Evolutionary conservation across 2,797 vertebrate genomes (phyloP).

Genomic region (Rachycentron canadum): DNA sequence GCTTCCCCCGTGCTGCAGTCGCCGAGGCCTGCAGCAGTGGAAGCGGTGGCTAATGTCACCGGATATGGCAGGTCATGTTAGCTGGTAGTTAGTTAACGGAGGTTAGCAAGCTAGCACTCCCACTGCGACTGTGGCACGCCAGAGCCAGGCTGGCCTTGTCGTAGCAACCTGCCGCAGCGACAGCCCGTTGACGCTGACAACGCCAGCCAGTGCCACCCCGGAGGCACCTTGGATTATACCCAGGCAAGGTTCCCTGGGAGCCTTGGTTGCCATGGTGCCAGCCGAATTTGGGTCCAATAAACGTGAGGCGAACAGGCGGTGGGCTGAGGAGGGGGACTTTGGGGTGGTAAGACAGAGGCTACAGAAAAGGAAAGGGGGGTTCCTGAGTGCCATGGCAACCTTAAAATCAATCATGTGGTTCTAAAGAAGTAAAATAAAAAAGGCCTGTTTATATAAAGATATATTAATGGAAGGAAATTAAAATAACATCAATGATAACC

Average conservation of each 20-base stretch:
- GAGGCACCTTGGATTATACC: slow-evolving; percentile 83
- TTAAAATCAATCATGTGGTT: slow-evolving; percentile 45
- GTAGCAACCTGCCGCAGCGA: slow-evolving; percentile 64
- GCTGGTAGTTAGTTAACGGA: slow-evolving; percentile 67
- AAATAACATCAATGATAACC: slow-evolving; percentile 47
- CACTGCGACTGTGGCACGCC: slow-evolving; percentile 23
- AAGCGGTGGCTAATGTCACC: slow-evolving; percentile 67
- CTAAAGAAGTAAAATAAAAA: slow-evolving; percentile 43
- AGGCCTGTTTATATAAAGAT: slow-evolving; percentile 25
- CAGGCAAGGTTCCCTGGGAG: slow-evolving; percentile 85
- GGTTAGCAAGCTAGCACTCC: slow-evolving; percentile 63
- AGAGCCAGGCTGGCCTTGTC: slow-evolving; percentile 45
- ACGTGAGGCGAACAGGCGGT: slow-evolving; percentile 75
- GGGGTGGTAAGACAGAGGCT: slow-evolving; percentile 58
- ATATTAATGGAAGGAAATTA: slow-evolving; percentile 7
- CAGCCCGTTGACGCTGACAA: slow-evolving; percentile 71
- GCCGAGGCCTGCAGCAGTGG: slow-evolving; percentile 59
- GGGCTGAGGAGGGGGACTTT: slow-evolving; percentile 64
- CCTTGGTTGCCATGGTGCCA: slow-evolving; percentile 86
- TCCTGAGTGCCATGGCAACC: slow-evolving; percentile 61
- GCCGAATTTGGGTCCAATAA: slow-evolving; percentile 86
- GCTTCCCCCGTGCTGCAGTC: slow-evolving; percentile 54
- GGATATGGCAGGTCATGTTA: slow-evolving; percentile 71
- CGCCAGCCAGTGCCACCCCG: slow-evolving; percentile 79
- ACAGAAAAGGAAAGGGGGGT: slow-evolving; percentile 39